Evolutionary conservation across 2,797 vertebrate genomes (phyloP), one percentile per base, ranked within the genome.

Genomic region (Crocidura indochinensis): DNA sequence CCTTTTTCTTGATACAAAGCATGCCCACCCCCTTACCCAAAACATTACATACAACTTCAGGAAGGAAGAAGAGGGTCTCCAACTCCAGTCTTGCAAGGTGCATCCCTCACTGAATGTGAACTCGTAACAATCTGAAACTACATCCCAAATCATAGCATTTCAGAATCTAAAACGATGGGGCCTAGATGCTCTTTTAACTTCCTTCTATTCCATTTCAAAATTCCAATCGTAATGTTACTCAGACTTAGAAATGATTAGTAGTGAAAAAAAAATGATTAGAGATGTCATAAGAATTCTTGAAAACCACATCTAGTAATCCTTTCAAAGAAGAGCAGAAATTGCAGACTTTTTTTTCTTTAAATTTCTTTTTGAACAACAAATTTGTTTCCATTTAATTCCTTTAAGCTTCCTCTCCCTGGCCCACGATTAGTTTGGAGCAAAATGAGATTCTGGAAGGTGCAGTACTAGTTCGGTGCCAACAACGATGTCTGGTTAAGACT

Each of bases 91-190:
- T 64, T 26, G 24, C 8, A 27, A 24, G 60, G 22, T 62, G 60
- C 22, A 19, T 20, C 60, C 60, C 60, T 64, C 60, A 64, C 60
- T 20, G 1, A 62, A 22, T 7, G 4, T 2, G 10, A 44, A 2
- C 29, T 15, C 2, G 22, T 17, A 2, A 27, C 7, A 29, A n/a
- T 0, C 15, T 3, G 65, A 31, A 24, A 1, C 22, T 64, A 65
- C 2, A 15, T 6, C 27, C 2, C 0, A 0, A 56, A 44, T 10
- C 10, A 5, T 0, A 46, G 24, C 1, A 8, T 38, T 53, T 64
- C 20, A 26, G 62, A 69, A 10, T 53, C 60, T 20, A 53, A 38
- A 53, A 3, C 2, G 62, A 22, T 17, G 3, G 10, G 19, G 22
- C 1, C 0, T 0, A 0, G 8, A 24, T 6, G 10, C 60, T 72